Evolutionary conservation across 2,113 vertebrate species (phyloP).

Genomic region (Climacteris rufus): DNA sequence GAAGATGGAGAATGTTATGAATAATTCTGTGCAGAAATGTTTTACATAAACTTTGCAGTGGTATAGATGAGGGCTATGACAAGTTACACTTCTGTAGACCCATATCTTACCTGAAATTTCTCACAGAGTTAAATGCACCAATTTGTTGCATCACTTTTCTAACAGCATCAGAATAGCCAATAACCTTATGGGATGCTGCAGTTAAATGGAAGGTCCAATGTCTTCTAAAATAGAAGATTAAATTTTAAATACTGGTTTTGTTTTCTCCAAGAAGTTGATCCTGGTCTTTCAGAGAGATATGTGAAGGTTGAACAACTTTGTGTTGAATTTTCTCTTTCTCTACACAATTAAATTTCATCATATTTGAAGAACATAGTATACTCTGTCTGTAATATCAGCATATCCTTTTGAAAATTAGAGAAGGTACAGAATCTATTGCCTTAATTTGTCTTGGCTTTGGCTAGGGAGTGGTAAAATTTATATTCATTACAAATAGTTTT

Average conservation of each 20-base stretch:
- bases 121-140: background rate
- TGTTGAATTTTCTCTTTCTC: background rate
- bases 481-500: background rate
- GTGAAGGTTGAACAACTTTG: background rate
- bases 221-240: background rate
- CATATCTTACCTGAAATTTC: background rate
- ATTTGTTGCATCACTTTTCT: background rate
- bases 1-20: background rate
- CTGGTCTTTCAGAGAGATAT: background rate
- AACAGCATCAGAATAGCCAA: background rate
- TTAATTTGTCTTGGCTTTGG: background rate
- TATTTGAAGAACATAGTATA: background rate
- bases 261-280: background rate
- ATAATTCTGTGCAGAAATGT: background rate
- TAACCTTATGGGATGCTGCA: background rate
- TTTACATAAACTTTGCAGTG: background rate
- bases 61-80: background rate
- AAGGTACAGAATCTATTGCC: accelerated
- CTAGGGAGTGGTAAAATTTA: background rate
- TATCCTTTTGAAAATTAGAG: background rate
- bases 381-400: background rate
- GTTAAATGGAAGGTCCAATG: background rate
- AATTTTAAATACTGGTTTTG: background rate
- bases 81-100: background rate
- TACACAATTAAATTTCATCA: background rate